These are phyloP conservation scores for Siniperca knerii DNA, from an alignment of 2,113 vertebrate genomes.

Conservation along the genomic window DNA sequence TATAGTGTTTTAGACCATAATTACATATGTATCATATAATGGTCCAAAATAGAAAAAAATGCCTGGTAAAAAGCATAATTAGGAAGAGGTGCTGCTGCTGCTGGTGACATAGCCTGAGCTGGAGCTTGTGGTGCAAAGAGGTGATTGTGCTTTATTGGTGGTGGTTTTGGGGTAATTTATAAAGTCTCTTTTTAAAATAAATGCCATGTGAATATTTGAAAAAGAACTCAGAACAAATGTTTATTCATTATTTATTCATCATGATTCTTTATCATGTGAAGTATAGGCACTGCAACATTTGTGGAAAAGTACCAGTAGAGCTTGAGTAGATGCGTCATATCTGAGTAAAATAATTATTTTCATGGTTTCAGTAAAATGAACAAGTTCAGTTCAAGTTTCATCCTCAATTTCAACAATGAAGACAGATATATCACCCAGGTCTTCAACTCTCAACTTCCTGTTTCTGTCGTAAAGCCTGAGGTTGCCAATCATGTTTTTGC, in stretches of 20 bases:
- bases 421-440: conserved; percentile 27
- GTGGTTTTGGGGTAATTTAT: conserved; percentile 25
- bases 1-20: conserved; percentile 81
- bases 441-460: conserved; percentile 61
- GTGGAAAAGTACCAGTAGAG: neutral
- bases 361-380: conserved; percentile 15
- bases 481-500: conserved; percentile 38
- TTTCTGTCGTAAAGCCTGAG: conserved; percentile 33
- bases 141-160: conserved; percentile 27
- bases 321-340: neutral
- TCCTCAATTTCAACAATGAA: conserved; percentile 17
- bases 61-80: conserved; percentile 75
- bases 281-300: neutral
- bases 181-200: neutral
- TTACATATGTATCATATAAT: conserved; percentile 74
- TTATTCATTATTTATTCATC: conserved; percentile 13
- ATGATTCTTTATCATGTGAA: neutral
- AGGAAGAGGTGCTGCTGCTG: conserved; percentile 62
- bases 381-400: conserved; percentile 28
- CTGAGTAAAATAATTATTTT: neutral
- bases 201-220: neutral
- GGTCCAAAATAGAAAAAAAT: conserved; percentile 75
- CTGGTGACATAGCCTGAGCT: conserved; percentile 23
- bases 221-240: neutral
- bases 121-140: conserved; percentile 32